These are phyloP conservation scores for Rhinoderma darwinii DNA, from an alignment of 2,113 vertebrate species.

Conservation along the genomic window DNA sequence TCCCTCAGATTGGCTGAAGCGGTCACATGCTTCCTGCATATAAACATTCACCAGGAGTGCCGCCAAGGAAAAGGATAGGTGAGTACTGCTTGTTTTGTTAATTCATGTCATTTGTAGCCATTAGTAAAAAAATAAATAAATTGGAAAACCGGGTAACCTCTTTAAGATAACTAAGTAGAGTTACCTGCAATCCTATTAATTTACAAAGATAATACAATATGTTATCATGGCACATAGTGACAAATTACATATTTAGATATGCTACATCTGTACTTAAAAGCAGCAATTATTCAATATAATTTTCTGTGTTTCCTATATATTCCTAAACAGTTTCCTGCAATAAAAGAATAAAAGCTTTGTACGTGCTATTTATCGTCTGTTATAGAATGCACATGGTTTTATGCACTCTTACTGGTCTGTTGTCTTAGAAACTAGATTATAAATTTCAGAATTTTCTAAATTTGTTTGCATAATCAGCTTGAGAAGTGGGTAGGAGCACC, in stretches of 20 bases:
- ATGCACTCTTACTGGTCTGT: neutral
- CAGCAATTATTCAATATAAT: neutral
- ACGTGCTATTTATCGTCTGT: neutral
- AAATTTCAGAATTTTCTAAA: slow-evolving; percentile 50
- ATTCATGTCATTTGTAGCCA: no score
- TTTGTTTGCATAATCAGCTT: slow-evolving; percentile 56
- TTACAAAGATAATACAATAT: neutral
- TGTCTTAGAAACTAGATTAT: slow-evolving; percentile 57
- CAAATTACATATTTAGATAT: neutral
- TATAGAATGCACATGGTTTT: slow-evolving; percentile 20
- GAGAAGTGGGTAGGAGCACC: neutral
- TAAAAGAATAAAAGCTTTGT: neutral
- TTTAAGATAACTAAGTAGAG: no score
- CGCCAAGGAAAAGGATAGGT: no score
- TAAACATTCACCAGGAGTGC: no score
- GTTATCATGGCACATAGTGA: neutral
- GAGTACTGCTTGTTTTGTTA: no score
- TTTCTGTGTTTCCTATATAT: neutral
- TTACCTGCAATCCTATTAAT: neutral
- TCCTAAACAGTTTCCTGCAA: neutral
- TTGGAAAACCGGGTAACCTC: no score
- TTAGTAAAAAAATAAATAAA: no score
- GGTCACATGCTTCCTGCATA: no score
- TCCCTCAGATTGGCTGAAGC: no score
- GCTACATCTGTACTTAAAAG: neutral